These are phyloP conservation scores for Scaptomyza parva DNA, from an alignment of 2,888 invertebrate species.

Conservation along the genomic window DNA sequence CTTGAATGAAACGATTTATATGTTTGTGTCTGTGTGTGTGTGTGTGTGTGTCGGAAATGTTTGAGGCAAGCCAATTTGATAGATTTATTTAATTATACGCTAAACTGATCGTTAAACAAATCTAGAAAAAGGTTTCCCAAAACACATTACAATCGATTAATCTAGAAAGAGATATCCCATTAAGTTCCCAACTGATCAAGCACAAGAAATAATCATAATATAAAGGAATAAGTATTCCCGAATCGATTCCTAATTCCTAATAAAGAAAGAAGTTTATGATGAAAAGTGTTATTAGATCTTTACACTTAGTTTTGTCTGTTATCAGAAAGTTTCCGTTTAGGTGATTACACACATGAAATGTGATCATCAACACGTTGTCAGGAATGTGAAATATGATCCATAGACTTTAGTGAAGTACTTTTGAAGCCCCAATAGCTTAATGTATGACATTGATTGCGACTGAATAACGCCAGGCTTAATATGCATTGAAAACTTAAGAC, in stretches of 20 bases:
- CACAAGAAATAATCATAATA: too few relatives aligned
- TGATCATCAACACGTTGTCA: conserved; percentile 14
- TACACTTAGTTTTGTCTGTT: neutral
- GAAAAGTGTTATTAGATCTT: neutral
- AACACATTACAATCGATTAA: neutral
- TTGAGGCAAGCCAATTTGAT: conserved; percentile 69
- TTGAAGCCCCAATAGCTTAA: conserved; percentile 42
- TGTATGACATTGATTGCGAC: conserved; percentile 20
- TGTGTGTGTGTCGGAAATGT: conserved; percentile 60
- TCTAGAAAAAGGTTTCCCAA: neutral
- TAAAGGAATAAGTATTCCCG: neutral
- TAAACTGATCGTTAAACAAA: conserved; percentile 1
- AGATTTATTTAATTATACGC: conserved; percentile 56
- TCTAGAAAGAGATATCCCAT: too few relatives aligned
- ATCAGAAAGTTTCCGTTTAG: conserved; percentile 3
- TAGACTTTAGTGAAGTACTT: conserved; percentile 44
- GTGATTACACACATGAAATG: conserved; percentile 30
- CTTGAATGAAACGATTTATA: conserved; percentile 26
- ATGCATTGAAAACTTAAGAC: conserved; percentile 37
- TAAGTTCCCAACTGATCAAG: too few relatives aligned
- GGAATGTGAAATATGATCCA: conserved; percentile 17
- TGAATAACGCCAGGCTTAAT: conserved; percentile 14
- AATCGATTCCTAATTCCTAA: too few relatives aligned
- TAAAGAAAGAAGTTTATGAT: conserved; percentile 1
- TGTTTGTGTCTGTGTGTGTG: too few relatives aligned